Base-by-base conservation (phyloP, 2,888 invertebrate genomes). In the Hirtodrosophila trivittata region DNA sequence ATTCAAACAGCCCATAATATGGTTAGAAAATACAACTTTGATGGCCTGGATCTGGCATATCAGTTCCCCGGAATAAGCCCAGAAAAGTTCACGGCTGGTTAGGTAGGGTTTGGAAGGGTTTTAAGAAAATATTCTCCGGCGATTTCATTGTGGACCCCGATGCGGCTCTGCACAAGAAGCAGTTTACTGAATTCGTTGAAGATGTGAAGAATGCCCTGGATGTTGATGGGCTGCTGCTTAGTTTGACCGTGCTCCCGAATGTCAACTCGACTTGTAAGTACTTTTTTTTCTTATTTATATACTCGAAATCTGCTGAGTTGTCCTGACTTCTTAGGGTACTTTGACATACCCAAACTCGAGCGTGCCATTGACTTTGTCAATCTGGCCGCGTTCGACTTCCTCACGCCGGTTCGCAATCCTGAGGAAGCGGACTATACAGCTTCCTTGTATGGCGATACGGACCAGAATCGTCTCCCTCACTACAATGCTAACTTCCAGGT, bases 11-110 rank as follows among this genome's bases (percentile, higher is more conserved):
- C 94, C 1, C 93, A 94, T 13, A 91, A 93, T 1, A 78, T 96
- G 41, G 91, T 95, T 9, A 94, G 94, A 74, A 94, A 95, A 47
- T 94, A 96, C 82, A 94, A 94, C 16, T 97, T 97, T 78, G 97
- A 97, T 89, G 97, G 97, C 1, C 92, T 97, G 16, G 97, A 97
- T 89, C 91, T 97, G 26, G 95, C 94, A 8, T 97, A 97, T 97
- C 94, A 97, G 90, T 96, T 97, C 94, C 96, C 13, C 93, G 93
- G 65, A 93, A 93, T 69, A 95, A 95, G 89, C 94, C 95, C 26
- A 95, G 95, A 92, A 96, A 96, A 91, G 93, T 95, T 59, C 94
- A 90, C 52, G 92, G 93, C 58, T 92, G 93, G 30, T 91, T 93
- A 77, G 93, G 94, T 91, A 89, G 91, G 88, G 90, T 95, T 87